Conservation (phyloP, 2,113 vertebrate genomes). For the Rhinopithecus roxellana region DNA sequence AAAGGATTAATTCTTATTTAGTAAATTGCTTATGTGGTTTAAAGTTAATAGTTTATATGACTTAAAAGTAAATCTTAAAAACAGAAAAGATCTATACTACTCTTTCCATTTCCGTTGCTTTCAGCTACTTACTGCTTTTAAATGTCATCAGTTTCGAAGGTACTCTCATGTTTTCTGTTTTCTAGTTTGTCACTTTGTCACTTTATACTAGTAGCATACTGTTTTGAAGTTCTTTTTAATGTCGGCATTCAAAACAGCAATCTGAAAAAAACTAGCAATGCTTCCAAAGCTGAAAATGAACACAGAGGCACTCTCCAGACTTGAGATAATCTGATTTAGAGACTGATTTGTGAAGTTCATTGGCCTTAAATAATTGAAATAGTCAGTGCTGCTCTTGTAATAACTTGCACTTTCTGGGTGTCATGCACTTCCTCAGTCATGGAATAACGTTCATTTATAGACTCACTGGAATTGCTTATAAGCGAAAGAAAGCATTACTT, state of each 20-base stretch:
- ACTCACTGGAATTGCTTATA: not conserved
- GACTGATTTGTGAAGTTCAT: constrained; percentile 44
- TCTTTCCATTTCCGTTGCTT: not conserved
- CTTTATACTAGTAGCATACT: not conserved
- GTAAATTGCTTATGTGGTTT: not conserved
- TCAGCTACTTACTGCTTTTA: not conserved
- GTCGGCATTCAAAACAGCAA: not conserved
- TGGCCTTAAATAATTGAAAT: constrained; percentile 53
- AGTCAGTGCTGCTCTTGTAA: not conserved
- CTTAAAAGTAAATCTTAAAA: constrained; percentile 7
- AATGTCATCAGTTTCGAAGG: not conserved
- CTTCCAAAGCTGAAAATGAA: not conserved
- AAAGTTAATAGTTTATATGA: not conserved
- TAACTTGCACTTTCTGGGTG: not conserved
- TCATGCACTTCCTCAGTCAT: not conserved
- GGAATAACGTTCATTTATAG: not conserved
- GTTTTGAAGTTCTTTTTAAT: not conserved
- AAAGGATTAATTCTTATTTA: not conserved
- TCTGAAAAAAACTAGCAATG: not conserved
- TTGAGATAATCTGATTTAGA: constrained; percentile 22
- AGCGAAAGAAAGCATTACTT: constrained; percentile 26
- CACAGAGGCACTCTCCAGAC: not conserved
- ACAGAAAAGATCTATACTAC: not conserved
- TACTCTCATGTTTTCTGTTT: not conserved
- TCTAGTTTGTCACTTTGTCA: not conserved